Base-by-base conservation (phyloP, 2,888 invertebrate genomes). In the Apomyelois bistriatella region DNA sequence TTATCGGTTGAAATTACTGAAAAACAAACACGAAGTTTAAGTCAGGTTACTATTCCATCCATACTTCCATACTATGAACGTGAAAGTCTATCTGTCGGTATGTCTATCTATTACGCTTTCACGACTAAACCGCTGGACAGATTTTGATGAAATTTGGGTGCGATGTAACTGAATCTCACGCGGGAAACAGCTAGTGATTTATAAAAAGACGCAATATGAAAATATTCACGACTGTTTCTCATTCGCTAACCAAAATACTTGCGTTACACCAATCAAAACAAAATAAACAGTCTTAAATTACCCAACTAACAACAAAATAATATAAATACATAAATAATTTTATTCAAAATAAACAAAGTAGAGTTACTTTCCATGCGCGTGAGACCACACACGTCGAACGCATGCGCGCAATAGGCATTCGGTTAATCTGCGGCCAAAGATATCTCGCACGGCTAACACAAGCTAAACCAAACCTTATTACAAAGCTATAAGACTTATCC, bases 341-440 rank as follows among this genome's bases (percentile, higher is more conserved):
- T 10, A 15, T 46, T 49, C 4, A 49, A 48, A 36, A 49, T 38
- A 49, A 49, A 49, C 48, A 49, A 28, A 43, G 52, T 52, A 46
- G 43, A 52, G 43, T 36, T 36, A 52, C 43, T 37, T 52, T 43
- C 36, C 3, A 36, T 43, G 10, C 52, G 36, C 10, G 3, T 32
- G 5, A 28, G 60, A 60, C 60, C 60, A 60, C 60, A 60, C 60
- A 60, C 60, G 60, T 53, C 22, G 59, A 32, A 42, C 52, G 48
- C 60, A 54, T 57, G 51, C 54, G 60, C 59, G 56, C 58, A 58
- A 41, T 15, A 50, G 49, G 49, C 49, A 50, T 50, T 50, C 49
- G 32, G 30, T 50, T 50, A 50, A 50, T 50, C 49, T 50, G 49
- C 40, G 49, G 15, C 30, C 49, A 50, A 40, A 50, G 38, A 30